Conservation (phyloP, 2,113 vertebrate species). For the Meriones unguiculatus region DNA sequence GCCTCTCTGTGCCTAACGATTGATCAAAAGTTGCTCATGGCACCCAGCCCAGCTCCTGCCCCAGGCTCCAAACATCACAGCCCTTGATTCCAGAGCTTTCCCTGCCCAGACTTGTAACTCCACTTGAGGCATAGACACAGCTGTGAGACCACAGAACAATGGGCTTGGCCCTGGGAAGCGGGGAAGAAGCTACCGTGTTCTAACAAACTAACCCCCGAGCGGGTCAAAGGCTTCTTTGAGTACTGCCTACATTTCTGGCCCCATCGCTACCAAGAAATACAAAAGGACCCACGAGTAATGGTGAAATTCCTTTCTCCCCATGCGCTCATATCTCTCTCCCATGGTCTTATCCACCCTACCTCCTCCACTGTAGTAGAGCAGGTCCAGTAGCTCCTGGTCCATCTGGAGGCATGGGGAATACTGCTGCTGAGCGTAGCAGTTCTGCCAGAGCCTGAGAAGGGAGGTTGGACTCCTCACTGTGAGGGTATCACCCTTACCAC, state of each 20-base stretch:
- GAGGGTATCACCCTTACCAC: accelerated
- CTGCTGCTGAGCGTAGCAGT: accelerated
- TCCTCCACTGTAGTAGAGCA: accelerated
- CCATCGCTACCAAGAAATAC: not conserved
- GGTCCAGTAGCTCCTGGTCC: not conserved
- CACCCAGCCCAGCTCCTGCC: not conserved
- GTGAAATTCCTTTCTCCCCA: not conserved
- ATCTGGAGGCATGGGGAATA: not conserved
- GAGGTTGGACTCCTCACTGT: not conserved
- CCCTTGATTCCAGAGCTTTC: slow-evolving; percentile 9
- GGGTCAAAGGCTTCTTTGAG: not conserved
- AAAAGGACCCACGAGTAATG: not conserved
- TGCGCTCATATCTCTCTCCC: not conserved
- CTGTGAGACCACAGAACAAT: not conserved
- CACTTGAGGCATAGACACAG: slow-evolving; percentile 13
- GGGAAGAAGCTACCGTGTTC: not conserved
- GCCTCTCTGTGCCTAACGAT: not conserved
- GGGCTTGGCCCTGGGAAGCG: not conserved
- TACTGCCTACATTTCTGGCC: not conserved
- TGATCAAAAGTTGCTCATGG: slow-evolving; percentile 48
- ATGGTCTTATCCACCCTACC: not conserved
- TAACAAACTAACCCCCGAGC: not conserved
- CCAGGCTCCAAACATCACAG: slow-evolving; percentile 34
- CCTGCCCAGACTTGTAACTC: slow-evolving; percentile 73
- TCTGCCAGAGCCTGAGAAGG: not conserved